A percentile compares a stretch with the other conserved stretches of the same genome.
These are phyloP conservation scores for Galeopsomyia nigrocyanea DNA, from an alignment of 2,888 invertebrate species.

Conservation along the genomic window DNA sequence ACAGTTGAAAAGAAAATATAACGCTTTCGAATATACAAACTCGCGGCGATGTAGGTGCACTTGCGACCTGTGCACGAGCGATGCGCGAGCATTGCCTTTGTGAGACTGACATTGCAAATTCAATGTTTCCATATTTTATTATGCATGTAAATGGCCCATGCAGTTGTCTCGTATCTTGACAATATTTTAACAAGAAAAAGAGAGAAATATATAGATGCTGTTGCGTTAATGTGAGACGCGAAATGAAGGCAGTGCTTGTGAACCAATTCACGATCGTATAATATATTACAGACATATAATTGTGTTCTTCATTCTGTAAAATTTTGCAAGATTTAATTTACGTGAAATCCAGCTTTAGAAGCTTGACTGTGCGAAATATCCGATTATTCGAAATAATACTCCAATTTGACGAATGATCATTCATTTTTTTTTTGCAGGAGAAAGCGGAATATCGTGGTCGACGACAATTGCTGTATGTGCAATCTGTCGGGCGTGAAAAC, in stretches of 20 bases:
- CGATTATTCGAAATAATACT: not conserved
- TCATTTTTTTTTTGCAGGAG: constrained; percentile 60
- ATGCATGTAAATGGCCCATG: constrained; percentile 7
- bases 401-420: not conserved
- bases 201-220: no score
- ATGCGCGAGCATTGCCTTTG: not conserved
- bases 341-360: no score
- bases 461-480: constrained; percentile 92
- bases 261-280: no score
- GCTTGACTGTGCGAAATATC: not conserved
- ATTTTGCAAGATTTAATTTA: no score
- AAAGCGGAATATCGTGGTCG: constrained; percentile 76
- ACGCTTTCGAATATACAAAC: constrained; percentile 1
- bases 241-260: no score
- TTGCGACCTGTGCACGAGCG: not conserved
- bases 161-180: no score
- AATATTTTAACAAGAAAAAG: no score
- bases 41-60: constrained; percentile 2
- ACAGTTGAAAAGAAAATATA: constrained; percentile 4
- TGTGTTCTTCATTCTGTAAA: no score
- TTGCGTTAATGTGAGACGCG: no score
- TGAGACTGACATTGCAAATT: not conserved
- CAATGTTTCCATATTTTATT: constrained; percentile 17
- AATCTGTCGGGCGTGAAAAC: constrained; percentile 87
- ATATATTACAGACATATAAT: no score